Evolutionary conservation across 2,888 invertebrate genomes (phyloP), one percentile per base, ranked within the genome.

Genomic region (Caenorhabditis japonica): DNA sequence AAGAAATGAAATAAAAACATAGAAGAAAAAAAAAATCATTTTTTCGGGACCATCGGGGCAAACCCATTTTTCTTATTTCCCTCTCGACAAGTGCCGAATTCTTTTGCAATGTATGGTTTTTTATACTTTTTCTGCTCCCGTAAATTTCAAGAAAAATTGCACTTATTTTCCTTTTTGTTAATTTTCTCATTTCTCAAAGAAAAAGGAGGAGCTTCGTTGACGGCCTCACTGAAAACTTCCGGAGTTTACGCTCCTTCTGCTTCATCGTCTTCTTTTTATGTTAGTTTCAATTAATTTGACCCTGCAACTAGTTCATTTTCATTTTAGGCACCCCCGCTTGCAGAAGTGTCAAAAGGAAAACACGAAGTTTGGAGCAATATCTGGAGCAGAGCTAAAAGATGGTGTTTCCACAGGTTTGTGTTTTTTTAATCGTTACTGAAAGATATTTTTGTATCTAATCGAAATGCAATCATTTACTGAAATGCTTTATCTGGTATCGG

Each of bases 81-180:
- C n/a, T n/a, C n/a, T n/a, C n/a, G n/a, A n/a, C n/a, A n/a, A n/a
- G n/a, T n/a, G n/a, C n/a, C n/a, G n/a, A 10, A 23, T 21, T 46
- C 12, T 46, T 46, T 46, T 19, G 17, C 21, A n/a, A 13, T 46
- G 46, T 43, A 17, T 7, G 17, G 43, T 43, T 43, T 21, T 15
- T 19, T 17, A 15, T 43, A 4, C 43, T 3, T 4, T 12, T 21
- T 43, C 43, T 12, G 8, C n/a, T 30, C 10, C 12, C 43, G 10
- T 8, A 43, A 43, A 43, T 17, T 15, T n/a, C n/a, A n/a, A n/a
- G 17, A 55, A 70, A 60, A 38, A 21, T 19, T 56, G 46, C 56
- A 49, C 53, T 59, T 61, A 61, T 44, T 49, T 70, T n/a, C n/a
- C 39, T 59, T 71, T 53, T 71, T 52, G 46, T 51, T 38, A 36